These are phyloP conservation scores for Ophion ventricosus DNA, from an alignment of 2,888 invertebrate species.

Conservation along the genomic window DNA sequence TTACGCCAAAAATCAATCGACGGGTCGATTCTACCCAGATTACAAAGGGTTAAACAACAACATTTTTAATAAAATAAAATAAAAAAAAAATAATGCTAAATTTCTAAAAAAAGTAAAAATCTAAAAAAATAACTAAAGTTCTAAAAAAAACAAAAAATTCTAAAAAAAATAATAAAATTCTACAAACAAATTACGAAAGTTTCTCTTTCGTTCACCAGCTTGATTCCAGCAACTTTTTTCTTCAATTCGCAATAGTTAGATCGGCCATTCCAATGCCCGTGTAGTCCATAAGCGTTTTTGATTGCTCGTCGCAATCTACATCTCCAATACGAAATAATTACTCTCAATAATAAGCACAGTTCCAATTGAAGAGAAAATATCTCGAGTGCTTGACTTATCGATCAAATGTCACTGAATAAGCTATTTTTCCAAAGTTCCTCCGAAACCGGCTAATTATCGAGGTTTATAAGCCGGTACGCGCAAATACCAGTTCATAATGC, in stretches of 20 bases:
- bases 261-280: neutral
- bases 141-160: neutral
- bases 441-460: slow-evolving; percentile 77
- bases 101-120: neutral
- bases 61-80: neutral
- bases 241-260: neutral
- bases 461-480: slow-evolving; percentile 48
- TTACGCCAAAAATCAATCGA: too few species aligned
- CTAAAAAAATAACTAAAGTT: neutral
- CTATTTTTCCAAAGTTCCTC: neutral
- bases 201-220: neutral
- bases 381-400: neutral
- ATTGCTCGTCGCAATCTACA: neutral
- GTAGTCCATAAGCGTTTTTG: neutral
- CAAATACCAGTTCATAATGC: slow-evolving; percentile 19
- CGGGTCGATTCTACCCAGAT: too few species aligned
- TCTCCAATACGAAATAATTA: neutral
- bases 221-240: neutral
- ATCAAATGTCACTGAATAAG: neutral
- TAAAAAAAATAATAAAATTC: neutral
- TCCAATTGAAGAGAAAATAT: neutral
- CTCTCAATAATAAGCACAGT: neutral
- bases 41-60: too few species aligned
- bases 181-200: neutral
- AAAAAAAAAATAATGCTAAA: neutral